Base-by-base conservation (phyloP, 2,888 invertebrate species). In the Agrotis segetum region DNA sequence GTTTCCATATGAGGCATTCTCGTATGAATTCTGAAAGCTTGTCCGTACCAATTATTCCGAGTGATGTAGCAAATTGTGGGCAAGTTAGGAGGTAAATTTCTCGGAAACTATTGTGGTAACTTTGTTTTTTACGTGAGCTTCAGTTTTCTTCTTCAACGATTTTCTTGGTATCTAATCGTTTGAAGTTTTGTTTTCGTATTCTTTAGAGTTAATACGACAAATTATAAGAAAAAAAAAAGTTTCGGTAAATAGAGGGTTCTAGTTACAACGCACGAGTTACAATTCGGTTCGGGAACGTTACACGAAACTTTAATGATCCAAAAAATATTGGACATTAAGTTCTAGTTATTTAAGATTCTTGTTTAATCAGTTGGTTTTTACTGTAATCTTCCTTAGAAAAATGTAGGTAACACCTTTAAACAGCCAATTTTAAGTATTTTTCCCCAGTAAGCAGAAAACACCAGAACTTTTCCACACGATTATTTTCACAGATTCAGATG, bases 1-100 rank as follows among this genome's bases (percentile, higher is more conserved):
- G 63, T 60, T 67, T 69, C 75, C 52, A 70, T 63, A 53, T 21
- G 63, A 63, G 29, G 34, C 46, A 29, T 34, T 62, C 80, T 52
- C 67, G 46, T 74, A 67, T 80, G 69, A 70, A 67, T 69, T 78
- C 87, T 89, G 87, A 89, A 89, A 89, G 89, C 86, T 85, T 88
- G 86, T 88, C 88, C 85, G 84, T 82, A 70, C 61, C 87, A 88
- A 91, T 91, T 91, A 91, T 91, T 89, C 89, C 86, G 87, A 88
- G 85, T 91, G 91, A 91, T 89, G 89, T 88, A 87, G 91, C 90
- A 91, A 90, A 88, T 90, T 90, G 88, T 87, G 86, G 83, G 87
- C 85, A 82, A 82, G 71, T 84, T 76, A 67, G 56, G 74, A 52
- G 67, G 69, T 62, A 77, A 63, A 62, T 47, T 67, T 40, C 40